phyloP scores from a whole-genome alignment of 2,797 vertebrate genomes.

The Siniperca scherzeri region DNA sequence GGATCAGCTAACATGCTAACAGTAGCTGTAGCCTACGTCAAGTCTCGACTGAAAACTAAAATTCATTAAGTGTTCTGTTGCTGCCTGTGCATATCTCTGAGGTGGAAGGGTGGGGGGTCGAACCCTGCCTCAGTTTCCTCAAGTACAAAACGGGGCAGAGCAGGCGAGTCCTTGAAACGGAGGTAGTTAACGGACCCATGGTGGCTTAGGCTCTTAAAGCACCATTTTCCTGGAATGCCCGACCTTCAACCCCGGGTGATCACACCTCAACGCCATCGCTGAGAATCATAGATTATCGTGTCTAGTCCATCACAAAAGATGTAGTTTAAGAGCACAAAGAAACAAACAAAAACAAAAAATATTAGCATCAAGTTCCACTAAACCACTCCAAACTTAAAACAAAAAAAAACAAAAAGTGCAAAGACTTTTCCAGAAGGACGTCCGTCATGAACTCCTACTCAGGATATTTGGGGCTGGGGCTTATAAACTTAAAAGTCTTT shows the following conservation, averaged over 20 bases:
- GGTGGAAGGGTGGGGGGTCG: slow-evolving; percentile 54
- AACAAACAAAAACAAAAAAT: slow-evolving; percentile 14
- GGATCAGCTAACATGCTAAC: slow-evolving; percentile 80
- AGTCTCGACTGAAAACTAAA: slow-evolving; percentile 86
- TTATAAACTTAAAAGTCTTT: slow-evolving; percentile 39
- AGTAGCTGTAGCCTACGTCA: slow-evolving; percentile 60
- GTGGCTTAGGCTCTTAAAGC: slow-evolving; percentile 90
- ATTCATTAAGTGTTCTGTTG: slow-evolving; percentile 87
- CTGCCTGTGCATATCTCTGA: slow-evolving; percentile 91
- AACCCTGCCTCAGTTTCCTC: slow-evolving; percentile 82
- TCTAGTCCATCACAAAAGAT: slow-evolving; percentile 61
- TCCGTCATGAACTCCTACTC: slow-evolving; percentile 63
- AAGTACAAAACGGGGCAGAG: slow-evolving; percentile 92
- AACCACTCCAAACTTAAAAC: slow-evolving; percentile 68
- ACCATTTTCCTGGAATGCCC: slow-evolving; percentile 93
- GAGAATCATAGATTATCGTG: slow-evolving; percentile 40
- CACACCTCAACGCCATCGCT: slow-evolving; percentile 81
- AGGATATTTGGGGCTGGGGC: slow-evolving; percentile 39
- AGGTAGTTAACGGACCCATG: slow-evolving; percentile 96
- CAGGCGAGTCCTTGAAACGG: slow-evolving; percentile 94
- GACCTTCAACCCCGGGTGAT: slow-evolving; percentile 90
- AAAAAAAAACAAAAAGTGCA: slow-evolving; percentile 74
- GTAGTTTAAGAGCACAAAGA: slow-evolving; percentile 51
- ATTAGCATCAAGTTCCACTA: slow-evolving; percentile 69
- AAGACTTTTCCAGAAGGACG: slow-evolving; percentile 69